These are phyloP conservation scores for Papilio machaon DNA, from an alignment of 1,140 invertebrate genomes.

Conservation along the genomic window DNA sequence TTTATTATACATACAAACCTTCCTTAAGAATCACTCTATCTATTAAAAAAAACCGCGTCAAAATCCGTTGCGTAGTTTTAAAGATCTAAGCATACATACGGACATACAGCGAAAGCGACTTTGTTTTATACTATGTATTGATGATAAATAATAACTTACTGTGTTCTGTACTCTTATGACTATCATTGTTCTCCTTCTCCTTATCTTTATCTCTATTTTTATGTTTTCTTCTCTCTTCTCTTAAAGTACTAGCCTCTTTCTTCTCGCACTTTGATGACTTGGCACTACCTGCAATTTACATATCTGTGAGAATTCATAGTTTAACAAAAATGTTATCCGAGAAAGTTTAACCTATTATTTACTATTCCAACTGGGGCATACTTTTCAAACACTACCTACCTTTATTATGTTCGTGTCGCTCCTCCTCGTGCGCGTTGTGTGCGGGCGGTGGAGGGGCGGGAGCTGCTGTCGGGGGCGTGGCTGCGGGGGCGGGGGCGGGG, in stretches of 20 bases:
- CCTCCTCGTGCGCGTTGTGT: constrained; percentile 50
- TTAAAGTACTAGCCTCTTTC: constrained; percentile 82
- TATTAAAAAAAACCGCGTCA: no score
- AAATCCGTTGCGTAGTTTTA: no score
- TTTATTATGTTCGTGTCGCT: constrained; percentile 57
- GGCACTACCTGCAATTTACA: constrained; percentile 55
- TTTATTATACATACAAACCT: no score
- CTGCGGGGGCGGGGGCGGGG: constrained; percentile 42
- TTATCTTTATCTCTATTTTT: constrained; percentile 79
- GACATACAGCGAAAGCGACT: no score
- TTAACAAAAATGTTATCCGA: not conserved
- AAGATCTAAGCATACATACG: no score
- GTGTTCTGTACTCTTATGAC: constrained; percentile 77
- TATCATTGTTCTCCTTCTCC: constrained; percentile 69
- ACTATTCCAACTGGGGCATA: no score
- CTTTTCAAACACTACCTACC: constrained; percentile 42
- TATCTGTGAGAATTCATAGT: not conserved
- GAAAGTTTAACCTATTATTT: constrained; percentile 3
- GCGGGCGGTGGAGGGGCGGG: constrained; percentile 41
- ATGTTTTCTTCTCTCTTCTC: constrained; percentile 84
- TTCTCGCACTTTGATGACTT: constrained; percentile 78
- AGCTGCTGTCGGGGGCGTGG: constrained; percentile 46
- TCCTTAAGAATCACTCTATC: no score
- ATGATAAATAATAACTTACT: constrained; percentile 58
- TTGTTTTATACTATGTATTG: no score